Evolutionary conservation across 2,888 invertebrate species (phyloP), one percentile per base, ranked within the genome.

Genomic region (Pegoplata infirma): DNA sequence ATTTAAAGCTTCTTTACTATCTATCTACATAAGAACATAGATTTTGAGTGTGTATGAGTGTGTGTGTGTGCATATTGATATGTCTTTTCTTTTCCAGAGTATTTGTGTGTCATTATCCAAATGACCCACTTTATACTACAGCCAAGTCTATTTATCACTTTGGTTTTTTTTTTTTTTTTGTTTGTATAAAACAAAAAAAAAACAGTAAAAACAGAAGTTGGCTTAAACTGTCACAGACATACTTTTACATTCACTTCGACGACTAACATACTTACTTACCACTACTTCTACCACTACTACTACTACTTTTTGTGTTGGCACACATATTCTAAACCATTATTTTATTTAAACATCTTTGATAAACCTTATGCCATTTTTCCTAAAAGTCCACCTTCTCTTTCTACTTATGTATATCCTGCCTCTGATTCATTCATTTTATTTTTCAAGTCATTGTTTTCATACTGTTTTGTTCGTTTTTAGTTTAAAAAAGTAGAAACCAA

Each of bases 111-210:
- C 76, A 76, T 72, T 76, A 75, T 80, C 80, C 77, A 82, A 82
- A 81, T 83, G 82, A 83, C 82, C 82, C 81, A 83, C 82, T 82
- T 83, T 83, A 81, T 76, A 68, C 80, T 80, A 76, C 67, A 83
- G 83, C 83, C 83, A 83, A 83, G 82, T 82, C 82, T 80, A 83
- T 83, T 83, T 83, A 83, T 83, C 83, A 83, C 83, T 81, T 72
- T 68, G 80, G 77, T 72, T 80, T 61, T 79, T 63, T 71, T 71
- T 79, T 47, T 17, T 58, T 72, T 80, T 61, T 79, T 63, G 75
- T 71, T 79, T 47, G 17, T 58, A 51, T 66, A 46, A 14, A 73
- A 73, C 55, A 49, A 16, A 8, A 40, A 51, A 44, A 28, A 66
- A 17, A 67, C 44, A 46, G 14, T 23, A 59, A 7, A 32, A 16